Conservation (phyloP, 2,797 vertebrate species). For the Crypturellus tataupa region DNA sequence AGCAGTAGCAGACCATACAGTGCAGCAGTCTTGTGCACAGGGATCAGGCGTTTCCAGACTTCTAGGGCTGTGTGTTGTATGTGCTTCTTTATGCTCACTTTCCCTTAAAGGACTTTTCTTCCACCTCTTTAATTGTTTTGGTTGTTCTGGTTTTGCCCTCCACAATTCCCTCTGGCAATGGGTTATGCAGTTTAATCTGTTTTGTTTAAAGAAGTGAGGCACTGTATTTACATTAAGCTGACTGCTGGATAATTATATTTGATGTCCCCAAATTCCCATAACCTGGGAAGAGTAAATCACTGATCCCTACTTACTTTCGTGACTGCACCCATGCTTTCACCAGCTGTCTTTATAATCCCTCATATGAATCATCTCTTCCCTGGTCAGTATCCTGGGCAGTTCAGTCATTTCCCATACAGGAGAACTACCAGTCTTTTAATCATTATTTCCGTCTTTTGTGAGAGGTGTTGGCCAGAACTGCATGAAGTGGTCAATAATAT, state of each 20-base stretch:
- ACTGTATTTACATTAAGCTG: not conserved
- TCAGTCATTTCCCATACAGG: not conserved
- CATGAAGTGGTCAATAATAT: not conserved
- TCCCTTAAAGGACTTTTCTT: not conserved
- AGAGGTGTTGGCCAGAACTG: not conserved
- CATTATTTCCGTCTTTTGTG: not conserved
- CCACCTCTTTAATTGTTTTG: not conserved
- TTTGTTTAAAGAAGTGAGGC: not conserved
- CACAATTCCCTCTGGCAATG: not conserved
- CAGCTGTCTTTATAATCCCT: not conserved
- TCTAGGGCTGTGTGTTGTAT: accelerated
- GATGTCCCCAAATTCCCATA: not conserved
- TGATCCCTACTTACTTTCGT: not conserved
- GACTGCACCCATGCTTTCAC: not conserved
- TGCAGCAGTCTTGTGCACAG: not conserved
- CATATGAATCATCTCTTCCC: not conserved
- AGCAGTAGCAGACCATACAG: not conserved
- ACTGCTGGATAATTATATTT: not conserved
- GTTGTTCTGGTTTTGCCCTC: not conserved
- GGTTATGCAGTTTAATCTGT: not conserved
- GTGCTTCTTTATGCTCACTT: not conserved
- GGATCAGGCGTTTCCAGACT: not conserved
- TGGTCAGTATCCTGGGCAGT: not conserved
- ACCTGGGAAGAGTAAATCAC: not conserved
- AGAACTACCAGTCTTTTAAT: not conserved